Conservation (phyloP, 2,888 invertebrate genomes). For the Caenorhabditis angaria region DNA sequence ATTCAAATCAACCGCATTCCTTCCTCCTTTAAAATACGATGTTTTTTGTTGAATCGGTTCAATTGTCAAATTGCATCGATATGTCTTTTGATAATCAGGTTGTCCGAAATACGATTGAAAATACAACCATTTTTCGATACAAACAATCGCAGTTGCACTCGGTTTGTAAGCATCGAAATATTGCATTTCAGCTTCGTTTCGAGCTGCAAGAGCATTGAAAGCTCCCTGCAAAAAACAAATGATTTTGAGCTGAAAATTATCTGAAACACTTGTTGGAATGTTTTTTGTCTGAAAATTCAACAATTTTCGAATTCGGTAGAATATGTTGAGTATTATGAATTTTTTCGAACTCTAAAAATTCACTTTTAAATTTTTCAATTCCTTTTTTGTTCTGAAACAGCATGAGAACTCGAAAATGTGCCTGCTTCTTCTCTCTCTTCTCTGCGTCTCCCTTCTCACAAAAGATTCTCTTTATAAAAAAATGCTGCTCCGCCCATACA, state of each 20-base stretch:
- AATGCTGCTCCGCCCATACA: too few relatives aligned
- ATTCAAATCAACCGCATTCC: not conserved
- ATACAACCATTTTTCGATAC: constrained; percentile 65
- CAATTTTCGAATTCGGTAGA: too few relatives aligned
- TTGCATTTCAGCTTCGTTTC: constrained; percentile 29
- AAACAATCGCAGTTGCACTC: constrained; percentile 52
- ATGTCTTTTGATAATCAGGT: constrained; percentile 36
- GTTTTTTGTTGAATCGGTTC: constrained; percentile 13
- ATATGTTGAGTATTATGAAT: too few relatives aligned
- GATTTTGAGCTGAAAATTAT: not conserved
- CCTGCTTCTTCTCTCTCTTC: too few relatives aligned
- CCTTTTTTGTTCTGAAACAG: too few relatives aligned
- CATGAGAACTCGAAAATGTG: too few relatives aligned
- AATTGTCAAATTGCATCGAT: constrained; percentile 19
- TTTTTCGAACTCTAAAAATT: too few relatives aligned
- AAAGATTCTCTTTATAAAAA: too few relatives aligned
- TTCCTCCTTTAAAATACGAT: not conserved
- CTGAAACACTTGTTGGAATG: not conserved
- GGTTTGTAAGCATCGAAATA: constrained; percentile 40
- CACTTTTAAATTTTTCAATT: too few relatives aligned
- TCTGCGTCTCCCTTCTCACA: too few relatives aligned
- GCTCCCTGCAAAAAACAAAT: constrained; percentile 22
- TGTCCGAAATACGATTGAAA: constrained; percentile 57
- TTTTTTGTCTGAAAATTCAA: not conserved
- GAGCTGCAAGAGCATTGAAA: constrained; percentile 17